Conservation (phyloP, 2,113 vertebrate genomes). For the Setophaga coronata region DNA sequence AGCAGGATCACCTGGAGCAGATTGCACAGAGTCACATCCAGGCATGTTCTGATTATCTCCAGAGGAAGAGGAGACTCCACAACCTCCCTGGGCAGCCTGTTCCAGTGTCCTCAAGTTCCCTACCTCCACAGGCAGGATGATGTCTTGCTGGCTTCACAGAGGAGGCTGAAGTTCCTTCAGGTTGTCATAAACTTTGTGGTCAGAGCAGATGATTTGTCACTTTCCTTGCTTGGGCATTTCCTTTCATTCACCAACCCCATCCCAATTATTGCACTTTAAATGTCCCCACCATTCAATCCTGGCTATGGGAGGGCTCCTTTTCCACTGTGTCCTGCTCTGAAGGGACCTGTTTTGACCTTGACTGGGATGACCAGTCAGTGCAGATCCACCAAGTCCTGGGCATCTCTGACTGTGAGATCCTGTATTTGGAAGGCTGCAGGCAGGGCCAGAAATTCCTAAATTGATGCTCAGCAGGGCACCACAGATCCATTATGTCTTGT, state of each 20-base stretch:
- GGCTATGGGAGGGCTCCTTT: neutral
- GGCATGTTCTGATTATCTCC: neutral
- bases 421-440: neutral
- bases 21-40: neutral
- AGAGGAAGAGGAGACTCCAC: neutral
- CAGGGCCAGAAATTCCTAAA: neutral
- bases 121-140: accelerated
- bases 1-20: neutral
- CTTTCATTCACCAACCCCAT: neutral
- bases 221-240: neutral
- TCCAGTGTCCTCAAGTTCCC: neutral
- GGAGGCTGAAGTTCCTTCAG: neutral
- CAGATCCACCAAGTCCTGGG: neutral
- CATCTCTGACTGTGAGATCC: neutral
- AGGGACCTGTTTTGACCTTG: neutral
- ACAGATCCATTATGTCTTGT: neutral
- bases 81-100: neutral
- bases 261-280: accelerated
- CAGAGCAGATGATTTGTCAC: neutral
- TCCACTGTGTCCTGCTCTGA: neutral
- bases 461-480: neutral
- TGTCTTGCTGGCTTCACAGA: neutral
- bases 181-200: neutral
- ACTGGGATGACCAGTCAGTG: neutral
- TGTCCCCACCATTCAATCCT: accelerated